Evolutionary conservation across 2,113 vertebrate genomes (phyloP).

Genomic region (Camarhynchus parvulus): DNA sequence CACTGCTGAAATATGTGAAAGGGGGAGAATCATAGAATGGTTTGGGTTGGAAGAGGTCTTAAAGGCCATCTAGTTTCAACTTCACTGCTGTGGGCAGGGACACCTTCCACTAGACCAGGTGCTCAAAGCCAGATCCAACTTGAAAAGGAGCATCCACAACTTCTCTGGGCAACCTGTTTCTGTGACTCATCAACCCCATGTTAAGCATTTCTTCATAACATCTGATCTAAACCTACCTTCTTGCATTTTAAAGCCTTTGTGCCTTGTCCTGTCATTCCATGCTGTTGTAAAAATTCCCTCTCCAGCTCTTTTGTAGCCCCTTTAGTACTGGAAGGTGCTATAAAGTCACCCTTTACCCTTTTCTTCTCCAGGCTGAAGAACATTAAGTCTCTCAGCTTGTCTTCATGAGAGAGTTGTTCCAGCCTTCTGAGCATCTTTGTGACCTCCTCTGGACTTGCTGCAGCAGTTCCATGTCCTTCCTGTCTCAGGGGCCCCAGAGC

Average conservation of each 20-base stretch:
- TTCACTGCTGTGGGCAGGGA: background rate
- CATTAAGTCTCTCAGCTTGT: background rate
- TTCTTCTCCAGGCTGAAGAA: background rate
- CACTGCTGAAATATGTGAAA: background rate
- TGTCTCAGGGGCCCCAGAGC: background rate
- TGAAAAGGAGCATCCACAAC: background rate
- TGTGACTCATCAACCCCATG: background rate
- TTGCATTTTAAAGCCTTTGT: background rate
- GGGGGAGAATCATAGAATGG: background rate
- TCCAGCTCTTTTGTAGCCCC: background rate
- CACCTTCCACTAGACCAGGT: background rate
- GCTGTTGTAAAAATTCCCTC: background rate
- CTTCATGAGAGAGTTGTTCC: background rate
- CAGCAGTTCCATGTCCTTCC: background rate
- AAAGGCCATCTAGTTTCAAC: background rate
- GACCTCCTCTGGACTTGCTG: background rate
- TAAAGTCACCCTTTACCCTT: background rate
- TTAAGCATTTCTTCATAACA: background rate
- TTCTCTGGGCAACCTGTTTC: background rate
- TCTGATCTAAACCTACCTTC: background rate
- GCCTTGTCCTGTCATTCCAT: background rate
- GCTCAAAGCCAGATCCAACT: background rate
- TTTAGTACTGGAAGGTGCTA: background rate
- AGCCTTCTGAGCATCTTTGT: background rate
- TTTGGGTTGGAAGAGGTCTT: background rate